phyloP scores from a whole-genome alignment of 1,140 invertebrate genomes.

The Scaptomyza hsui region DNA sequence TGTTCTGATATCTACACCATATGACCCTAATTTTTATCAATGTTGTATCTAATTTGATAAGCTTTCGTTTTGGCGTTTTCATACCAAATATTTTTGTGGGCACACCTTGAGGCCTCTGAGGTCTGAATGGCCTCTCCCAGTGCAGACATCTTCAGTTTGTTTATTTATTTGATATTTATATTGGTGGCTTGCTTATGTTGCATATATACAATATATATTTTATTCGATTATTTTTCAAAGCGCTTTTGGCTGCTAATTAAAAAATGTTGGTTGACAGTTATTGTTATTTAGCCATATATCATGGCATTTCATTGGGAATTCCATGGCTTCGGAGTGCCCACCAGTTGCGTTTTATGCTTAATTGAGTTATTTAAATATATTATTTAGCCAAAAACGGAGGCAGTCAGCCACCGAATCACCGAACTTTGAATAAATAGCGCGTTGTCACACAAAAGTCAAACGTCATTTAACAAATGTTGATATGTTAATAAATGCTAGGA shows the following conservation, averaged over 20 bases:
- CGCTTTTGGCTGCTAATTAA: slow-evolving; percentile 65
- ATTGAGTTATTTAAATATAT: slow-evolving; percentile 83
- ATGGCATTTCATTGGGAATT: slow-evolving; percentile 80
- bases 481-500: slow-evolving; percentile 62
- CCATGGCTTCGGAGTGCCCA: slow-evolving; percentile 63
- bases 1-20: background rate
- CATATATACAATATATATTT: slow-evolving; percentile 39
- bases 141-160: slow-evolving; percentile 11
- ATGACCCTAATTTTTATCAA: slow-evolving; percentile 36
- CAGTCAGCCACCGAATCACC: slow-evolving; percentile 20
- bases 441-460: slow-evolving; percentile 81
- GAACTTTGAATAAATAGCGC: slow-evolving; percentile 73
- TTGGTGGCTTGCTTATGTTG: slow-evolving; percentile 54
- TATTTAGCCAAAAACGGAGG: slow-evolving; percentile 66
- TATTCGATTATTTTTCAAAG: slow-evolving; percentile 60
- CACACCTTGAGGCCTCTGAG: slow-evolving; percentile 40
- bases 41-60: slow-evolving; percentile 36
- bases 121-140: slow-evolving; percentile 13
- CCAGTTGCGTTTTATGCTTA: slow-evolving; percentile 79
- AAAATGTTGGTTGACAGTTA: slow-evolving; percentile 77
- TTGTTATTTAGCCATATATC: slow-evolving; percentile 81
- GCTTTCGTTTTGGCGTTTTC: slow-evolving; percentile 16
- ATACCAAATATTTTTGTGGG: slow-evolving; percentile 14
- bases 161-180: slow-evolving; percentile 36
- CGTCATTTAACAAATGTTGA: slow-evolving; percentile 82